phyloP scores from a whole-genome alignment of 2,113 vertebrate species.

The Oncorhynchus clarkii region DNA sequence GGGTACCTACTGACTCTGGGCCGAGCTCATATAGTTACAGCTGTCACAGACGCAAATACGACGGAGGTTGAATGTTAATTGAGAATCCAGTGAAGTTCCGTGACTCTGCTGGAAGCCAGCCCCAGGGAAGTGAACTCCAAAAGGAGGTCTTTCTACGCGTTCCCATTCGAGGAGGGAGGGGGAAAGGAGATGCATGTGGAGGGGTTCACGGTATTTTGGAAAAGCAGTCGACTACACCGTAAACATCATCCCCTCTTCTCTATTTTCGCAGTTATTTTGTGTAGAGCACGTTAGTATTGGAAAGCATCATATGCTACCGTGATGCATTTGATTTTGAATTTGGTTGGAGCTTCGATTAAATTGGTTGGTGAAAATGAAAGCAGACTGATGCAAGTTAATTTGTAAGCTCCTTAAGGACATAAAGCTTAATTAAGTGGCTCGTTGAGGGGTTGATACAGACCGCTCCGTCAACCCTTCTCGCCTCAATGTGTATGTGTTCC shows the following conservation, averaged over 20 bases:
- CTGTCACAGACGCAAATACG: conserved; percentile 54
- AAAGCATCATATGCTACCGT: background rate
- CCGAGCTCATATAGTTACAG: conserved; percentile 35
- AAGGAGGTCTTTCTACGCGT: conserved; percentile 46
- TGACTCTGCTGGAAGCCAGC: conserved; percentile 63
- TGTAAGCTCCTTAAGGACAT: conserved; percentile 59
- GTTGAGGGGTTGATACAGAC: conserved; percentile 37
- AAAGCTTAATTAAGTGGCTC: conserved; percentile 59
- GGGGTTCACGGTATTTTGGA: conserved; percentile 4
- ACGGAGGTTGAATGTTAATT: conserved; percentile 73
- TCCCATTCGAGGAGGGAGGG: conserved; percentile 26
- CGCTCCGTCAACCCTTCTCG: background rate
- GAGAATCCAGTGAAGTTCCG: conserved; percentile 62
- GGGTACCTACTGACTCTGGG: conserved; percentile 42
- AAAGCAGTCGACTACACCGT: background rate
- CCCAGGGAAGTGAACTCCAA: conserved; percentile 64
- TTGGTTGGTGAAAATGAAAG: background rate
- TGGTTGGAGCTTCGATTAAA: background rate
- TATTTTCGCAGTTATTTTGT: background rate
- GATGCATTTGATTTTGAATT: background rate
- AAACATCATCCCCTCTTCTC: background rate
- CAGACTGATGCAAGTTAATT: conserved; percentile 51
- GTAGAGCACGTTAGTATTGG: background rate
- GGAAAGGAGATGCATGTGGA: conserved; percentile 28
- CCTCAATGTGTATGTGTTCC: no score